These are phyloP conservation scores for Muntiacus reevesi DNA, from an alignment of 2,113 vertebrate genomes.

Conservation along the genomic window DNA sequence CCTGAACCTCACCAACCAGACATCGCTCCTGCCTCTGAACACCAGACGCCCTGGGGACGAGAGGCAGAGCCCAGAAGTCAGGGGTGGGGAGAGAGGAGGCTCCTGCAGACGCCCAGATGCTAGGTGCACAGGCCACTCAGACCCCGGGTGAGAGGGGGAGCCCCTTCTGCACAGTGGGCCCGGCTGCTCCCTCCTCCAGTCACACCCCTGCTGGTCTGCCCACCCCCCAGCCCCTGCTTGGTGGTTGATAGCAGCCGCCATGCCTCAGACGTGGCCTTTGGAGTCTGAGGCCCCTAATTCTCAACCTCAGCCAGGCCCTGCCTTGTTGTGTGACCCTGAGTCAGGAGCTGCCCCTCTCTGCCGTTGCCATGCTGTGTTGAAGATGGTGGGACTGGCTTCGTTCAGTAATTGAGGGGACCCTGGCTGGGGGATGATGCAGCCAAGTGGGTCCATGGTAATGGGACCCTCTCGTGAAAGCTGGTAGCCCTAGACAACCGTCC, in stretches of 20 bases:
- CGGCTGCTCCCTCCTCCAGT: accelerated
- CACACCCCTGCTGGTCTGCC: background rate
- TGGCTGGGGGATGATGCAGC: accelerated
- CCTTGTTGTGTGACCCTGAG: background rate
- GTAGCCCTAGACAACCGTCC: background rate
- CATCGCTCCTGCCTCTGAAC: accelerated
- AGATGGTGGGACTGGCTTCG: accelerated
- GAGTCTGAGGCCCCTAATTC: background rate
- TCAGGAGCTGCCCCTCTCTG: background rate
- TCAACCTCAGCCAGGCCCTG: background rate
- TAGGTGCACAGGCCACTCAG: accelerated
- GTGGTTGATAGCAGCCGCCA: background rate
- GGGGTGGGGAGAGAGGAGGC: background rate
- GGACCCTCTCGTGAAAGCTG: accelerated
- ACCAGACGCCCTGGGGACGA: accelerated
- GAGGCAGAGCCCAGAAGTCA: too few relatives aligned
- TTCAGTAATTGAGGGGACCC: accelerated
- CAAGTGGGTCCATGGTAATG: accelerated
- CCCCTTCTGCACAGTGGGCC: background rate
- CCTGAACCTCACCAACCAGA: too few relatives aligned
- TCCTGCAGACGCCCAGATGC: accelerated
- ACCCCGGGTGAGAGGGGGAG: accelerated
- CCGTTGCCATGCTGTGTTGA: accelerated
- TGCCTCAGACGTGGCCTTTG: accelerated
- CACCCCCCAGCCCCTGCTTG: background rate